Conservation (phyloP, 2,888 invertebrate genomes). For the Phasia obesa region DNA sequence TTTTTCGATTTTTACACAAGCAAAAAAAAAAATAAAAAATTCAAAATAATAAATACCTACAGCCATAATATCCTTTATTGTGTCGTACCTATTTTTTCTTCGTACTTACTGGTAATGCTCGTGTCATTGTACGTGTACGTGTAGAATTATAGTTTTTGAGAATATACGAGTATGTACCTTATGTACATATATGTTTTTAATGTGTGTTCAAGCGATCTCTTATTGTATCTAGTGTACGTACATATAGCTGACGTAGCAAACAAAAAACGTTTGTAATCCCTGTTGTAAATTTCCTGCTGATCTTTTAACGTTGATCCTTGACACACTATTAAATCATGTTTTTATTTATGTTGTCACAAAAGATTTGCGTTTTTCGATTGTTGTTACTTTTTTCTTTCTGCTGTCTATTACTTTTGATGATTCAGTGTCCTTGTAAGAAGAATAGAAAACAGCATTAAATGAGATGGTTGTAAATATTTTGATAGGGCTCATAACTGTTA, state of each 20-base stretch:
- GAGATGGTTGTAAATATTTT: conserved; percentile 57
- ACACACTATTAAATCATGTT: conserved; percentile 79
- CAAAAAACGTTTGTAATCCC: conserved; percentile 77
- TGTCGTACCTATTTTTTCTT: neutral
- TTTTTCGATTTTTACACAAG: conserved; percentile 9
- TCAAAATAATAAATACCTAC: no score
- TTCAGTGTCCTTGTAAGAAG: neutral
- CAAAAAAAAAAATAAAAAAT: conserved; percentile 6
- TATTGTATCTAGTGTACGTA: conserved; percentile 1
- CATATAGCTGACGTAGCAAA: conserved; percentile 10
- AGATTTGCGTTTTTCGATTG: conserved; percentile 76
- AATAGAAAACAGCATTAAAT: conserved; percentile 2
- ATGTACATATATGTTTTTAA: conserved; percentile 1
- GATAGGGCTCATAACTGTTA: conserved; percentile 50
- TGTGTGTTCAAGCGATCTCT: conserved; percentile 48
- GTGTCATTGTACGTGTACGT: conserved; percentile 34
- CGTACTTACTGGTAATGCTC: conserved; percentile 26
- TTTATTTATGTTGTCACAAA: conserved; percentile 81
- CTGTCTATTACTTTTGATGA: neutral
- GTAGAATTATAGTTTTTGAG: neutral
- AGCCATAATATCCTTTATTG: neutral
- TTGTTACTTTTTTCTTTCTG: neutral
- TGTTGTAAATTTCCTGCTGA: conserved; percentile 80
- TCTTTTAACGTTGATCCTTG: conserved; percentile 76
- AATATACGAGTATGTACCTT: no score